A percentile compares a stretch with the other conserved stretches of the same genome.
Evolutionary conservation across 2,113 vertebrate genomes (phyloP).

Genomic region (Nettapus auritus): DNA sequence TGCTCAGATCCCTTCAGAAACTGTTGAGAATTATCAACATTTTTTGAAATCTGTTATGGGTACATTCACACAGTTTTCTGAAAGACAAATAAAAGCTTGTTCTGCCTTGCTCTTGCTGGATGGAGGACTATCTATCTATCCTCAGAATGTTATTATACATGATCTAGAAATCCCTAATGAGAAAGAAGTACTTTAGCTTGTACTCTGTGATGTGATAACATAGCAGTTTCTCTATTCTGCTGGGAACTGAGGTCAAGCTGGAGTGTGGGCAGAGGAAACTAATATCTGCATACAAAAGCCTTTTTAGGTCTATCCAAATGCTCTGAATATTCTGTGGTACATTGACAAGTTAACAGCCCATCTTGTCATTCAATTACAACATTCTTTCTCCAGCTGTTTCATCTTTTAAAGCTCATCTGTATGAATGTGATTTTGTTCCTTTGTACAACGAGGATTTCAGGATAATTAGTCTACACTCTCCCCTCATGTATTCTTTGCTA

Average conservation of each 20-base stretch:
- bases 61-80: neutral
- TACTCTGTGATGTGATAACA: neutral
- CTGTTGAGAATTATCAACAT: neutral
- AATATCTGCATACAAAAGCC: neutral
- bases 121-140: neutral
- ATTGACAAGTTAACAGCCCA: neutral
- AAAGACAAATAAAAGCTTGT: neutral
- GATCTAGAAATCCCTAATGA: neutral
- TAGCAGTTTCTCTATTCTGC: neutral
- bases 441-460: neutral
- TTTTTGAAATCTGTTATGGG: neutral
- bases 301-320: neutral
- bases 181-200: neutral
- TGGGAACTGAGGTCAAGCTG: neutral
- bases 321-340: neutral
- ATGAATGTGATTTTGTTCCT: neutral
- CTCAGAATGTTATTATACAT: neutral
- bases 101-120: neutral
- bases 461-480: neutral
- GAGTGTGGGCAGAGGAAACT: neutral
- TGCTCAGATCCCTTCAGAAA: neutral
- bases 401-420: neutral
- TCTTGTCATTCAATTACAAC: neutral
- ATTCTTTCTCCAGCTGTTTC: neutral
- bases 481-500: neutral